Conservation (phyloP, 2,888 invertebrate species). For the Drosophila incognita region DNA sequence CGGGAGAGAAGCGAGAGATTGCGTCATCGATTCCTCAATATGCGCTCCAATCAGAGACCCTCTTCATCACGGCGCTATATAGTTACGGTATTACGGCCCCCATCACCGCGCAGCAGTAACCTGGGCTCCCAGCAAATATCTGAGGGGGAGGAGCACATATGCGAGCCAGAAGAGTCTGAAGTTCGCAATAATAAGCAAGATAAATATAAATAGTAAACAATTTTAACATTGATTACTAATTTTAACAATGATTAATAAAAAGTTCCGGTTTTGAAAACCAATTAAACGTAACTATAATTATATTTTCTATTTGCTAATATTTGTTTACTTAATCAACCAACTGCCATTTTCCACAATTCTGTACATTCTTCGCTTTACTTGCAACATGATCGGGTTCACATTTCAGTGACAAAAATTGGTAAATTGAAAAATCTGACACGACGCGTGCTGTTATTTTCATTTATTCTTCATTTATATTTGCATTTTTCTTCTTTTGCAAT, state of each 20-base stretch:
- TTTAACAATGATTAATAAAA: neutral
- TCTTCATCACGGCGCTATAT: slow-evolving; percentile 38
- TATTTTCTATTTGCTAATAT: neutral
- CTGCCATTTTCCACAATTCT: neutral
- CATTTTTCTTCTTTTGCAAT: slow-evolving; percentile 44
- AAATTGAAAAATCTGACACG: slow-evolving; percentile 70
- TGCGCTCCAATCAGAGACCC: slow-evolving; percentile 40
- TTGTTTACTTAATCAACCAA: neutral
- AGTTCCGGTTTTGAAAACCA: neutral
- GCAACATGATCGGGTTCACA: slow-evolving; percentile 12
- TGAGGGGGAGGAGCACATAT: slow-evolving; percentile 14
- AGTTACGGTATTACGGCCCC: slow-evolving; percentile 59
- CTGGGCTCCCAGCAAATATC: neutral
- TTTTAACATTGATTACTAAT: neutral
- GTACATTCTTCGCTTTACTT: neutral
- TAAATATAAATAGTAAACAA: slow-evolving; percentile 18
- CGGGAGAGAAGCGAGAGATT: slow-evolving; percentile 66
- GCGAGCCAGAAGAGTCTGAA: neutral
- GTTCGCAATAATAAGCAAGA: slow-evolving; percentile 29
- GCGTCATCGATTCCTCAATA: slow-evolving; percentile 59
- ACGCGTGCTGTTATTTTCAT: slow-evolving; percentile 69
- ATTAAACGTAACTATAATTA: neutral
- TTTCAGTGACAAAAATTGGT: slow-evolving; percentile 50
- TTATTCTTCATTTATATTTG: neutral
- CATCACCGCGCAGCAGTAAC: slow-evolving; percentile 30